phyloP scores from a whole-genome alignment of 92 coral and sea anemone genomes.

The Actinernus sp. region DNA sequence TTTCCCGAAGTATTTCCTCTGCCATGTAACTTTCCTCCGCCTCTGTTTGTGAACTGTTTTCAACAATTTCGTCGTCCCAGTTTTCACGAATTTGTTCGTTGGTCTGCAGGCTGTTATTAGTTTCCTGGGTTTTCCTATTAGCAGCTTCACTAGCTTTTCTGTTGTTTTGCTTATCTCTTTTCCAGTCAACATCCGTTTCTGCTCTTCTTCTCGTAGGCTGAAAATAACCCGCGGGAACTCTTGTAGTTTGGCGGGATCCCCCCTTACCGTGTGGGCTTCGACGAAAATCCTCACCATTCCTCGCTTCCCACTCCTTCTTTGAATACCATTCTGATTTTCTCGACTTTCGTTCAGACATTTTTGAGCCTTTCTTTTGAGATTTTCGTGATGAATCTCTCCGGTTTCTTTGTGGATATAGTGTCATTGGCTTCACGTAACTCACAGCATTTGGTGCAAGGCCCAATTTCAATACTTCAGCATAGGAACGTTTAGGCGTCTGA shows the following conservation, averaged over 20 bases:
- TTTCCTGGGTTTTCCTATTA: not conserved
- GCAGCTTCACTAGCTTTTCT: not conserved
- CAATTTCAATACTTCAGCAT: conserved; percentile 27
- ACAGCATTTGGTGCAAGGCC: conserved; percentile 9
- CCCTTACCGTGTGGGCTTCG: not conserved
- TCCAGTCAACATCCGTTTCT: not conserved
- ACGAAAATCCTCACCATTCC: not conserved
- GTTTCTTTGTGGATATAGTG: conserved; percentile 6
- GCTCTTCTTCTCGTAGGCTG: not conserved
- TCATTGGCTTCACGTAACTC: conserved; percentile 11
- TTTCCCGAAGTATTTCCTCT: conserved; percentile 11
- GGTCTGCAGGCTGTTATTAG: not conserved
- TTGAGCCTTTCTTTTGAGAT: conserved; percentile 15
- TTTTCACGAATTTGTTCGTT: not conserved
- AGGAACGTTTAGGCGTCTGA: not conserved
- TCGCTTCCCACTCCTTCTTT: conserved; percentile 3
- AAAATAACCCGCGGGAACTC: not conserved
- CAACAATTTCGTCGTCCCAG: conserved; percentile 7
- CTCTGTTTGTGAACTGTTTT: not conserved
- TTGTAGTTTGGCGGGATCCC: not conserved
- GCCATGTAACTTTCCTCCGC: not conserved
- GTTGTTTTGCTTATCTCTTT: not conserved
- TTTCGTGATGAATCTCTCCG: conserved; percentile 7
- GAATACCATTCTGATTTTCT: not conserved
- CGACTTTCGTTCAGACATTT: conserved; percentile 8